Conservation (phyloP, 1,140 invertebrate species). For the Drosophila ercepeae region DNA sequence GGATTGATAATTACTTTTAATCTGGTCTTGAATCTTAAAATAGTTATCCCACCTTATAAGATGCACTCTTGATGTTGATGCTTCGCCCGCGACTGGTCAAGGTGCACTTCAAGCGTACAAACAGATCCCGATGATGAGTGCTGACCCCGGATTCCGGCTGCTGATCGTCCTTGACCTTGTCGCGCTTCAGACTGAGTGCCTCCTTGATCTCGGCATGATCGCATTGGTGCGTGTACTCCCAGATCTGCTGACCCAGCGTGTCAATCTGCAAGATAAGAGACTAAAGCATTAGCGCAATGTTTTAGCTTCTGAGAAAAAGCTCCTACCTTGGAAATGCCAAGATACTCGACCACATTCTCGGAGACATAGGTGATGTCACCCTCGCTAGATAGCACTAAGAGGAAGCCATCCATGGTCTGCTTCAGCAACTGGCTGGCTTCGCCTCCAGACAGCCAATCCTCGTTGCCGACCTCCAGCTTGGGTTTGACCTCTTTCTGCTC, state of each 20-base stretch:
- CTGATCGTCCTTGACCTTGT: constrained; percentile 85
- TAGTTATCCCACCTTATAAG: constrained; percentile 91
- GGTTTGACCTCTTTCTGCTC: constrained; percentile 39
- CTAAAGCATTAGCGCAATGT: not conserved
- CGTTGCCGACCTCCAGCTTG: constrained; percentile 49
- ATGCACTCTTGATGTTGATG: constrained; percentile 96
- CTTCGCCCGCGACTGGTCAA: constrained; percentile 95
- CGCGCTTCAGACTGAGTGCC: constrained; percentile 85
- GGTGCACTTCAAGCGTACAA: constrained; percentile 95
- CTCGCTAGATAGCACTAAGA: constrained; percentile 92
- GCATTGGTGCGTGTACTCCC: constrained; percentile 96
- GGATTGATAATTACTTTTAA: constrained; percentile 30
- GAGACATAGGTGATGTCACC: constrained; percentile 96
- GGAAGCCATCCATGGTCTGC: constrained; percentile 94
- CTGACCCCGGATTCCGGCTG: constrained; percentile 74
- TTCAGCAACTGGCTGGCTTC: constrained; percentile 65
- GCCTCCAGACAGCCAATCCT: constrained; percentile 61
- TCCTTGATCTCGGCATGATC: constrained; percentile 96
- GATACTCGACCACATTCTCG: constrained; percentile 94
- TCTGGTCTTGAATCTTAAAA: not conserved
- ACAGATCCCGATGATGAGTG: constrained; percentile 86
- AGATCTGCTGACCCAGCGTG: constrained; percentile 96
- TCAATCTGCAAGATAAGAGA: constrained; percentile 89
- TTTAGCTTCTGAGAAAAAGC: not conserved
- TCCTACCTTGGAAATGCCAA: constrained; percentile 94